Percentiles rank a stretch among this genome's conserved stretches.
Conservation (phyloP, 2,113 vertebrate species). For the Cavia aperea region DNA sequence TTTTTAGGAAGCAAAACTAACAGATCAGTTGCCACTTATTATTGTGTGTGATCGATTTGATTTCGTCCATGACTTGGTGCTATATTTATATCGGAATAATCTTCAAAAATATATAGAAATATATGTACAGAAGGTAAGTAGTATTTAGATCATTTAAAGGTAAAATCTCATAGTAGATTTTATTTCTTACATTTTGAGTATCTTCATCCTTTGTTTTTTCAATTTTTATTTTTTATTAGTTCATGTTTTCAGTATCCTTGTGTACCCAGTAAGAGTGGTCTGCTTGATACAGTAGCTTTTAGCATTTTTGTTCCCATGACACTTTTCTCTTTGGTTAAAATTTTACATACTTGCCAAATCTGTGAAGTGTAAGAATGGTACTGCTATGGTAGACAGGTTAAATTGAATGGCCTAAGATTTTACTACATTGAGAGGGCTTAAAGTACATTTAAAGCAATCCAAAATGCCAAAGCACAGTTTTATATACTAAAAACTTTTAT, state of each 20-base stretch:
- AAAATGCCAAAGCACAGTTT: not conserved
- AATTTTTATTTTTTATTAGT: not conserved
- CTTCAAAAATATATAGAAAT: conserved; percentile 99
- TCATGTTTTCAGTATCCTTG: not conserved
- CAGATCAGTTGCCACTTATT: conserved; percentile 96
- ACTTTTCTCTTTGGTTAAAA: conserved; percentile 34
- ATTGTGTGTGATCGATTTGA: conserved; percentile 98
- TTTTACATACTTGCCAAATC: not conserved
- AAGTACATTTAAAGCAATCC: not conserved
- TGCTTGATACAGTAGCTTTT: not conserved
- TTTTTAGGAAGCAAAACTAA: conserved; percentile 95
- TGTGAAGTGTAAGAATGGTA: not conserved
- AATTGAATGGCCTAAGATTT: not conserved
- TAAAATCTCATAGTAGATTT: not conserved
- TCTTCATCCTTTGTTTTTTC: conserved; percentile 17
- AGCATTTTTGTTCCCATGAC: not conserved
- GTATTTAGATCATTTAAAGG: conserved; percentile 17
- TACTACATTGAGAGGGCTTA: not conserved
- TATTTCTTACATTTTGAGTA: not conserved
- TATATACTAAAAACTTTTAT: not conserved
- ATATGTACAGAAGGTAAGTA: conserved; percentile 95
- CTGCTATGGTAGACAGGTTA: not conserved
- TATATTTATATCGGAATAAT: conserved; percentile 98
- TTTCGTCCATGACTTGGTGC: conserved; percentile 97
- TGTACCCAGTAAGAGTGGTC: not conserved